A percentile compares a stretch with the other conserved stretches of the same genome.
Evolutionary conservation across 2,888 invertebrate species (phyloP).

Genomic region (Dolomedes plantarius): DNA sequence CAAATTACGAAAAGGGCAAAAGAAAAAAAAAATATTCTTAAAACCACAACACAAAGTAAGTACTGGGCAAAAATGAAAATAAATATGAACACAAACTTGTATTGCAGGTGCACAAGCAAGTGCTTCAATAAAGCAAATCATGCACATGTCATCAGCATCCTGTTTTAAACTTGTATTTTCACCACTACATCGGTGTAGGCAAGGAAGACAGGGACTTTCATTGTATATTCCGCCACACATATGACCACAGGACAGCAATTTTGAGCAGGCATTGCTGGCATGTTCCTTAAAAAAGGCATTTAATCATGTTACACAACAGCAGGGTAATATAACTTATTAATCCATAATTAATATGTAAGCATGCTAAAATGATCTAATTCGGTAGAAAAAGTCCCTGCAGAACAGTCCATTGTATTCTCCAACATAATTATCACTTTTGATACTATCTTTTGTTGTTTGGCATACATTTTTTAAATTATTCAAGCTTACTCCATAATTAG

Average conservation of each 20-base stretch:
- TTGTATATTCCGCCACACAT: slow-evolving; percentile 94
- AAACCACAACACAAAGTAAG: too few species aligned
- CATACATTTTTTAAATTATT: too few species aligned
- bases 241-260: slow-evolving; percentile 91
- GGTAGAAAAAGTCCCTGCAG: not conserved
- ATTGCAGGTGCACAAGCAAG: slow-evolving; percentile 95
- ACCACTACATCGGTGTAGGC: slow-evolving; percentile 87
- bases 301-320: not conserved
- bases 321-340: not conserved
- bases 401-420: too few species aligned
- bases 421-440: too few species aligned
- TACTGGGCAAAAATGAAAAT: not conserved
- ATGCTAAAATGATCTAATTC: not conserved
- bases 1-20: too few species aligned
- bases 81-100: slow-evolving; percentile 80
- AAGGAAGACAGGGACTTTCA: slow-evolving; percentile 90
- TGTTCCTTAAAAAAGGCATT: slow-evolving; percentile 81
- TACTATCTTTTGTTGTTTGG: too few species aligned
- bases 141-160: slow-evolving; percentile 99
- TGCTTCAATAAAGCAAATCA: slow-evolving; percentile 99
- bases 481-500: too few species aligned
- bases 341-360: not conserved
- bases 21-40: too few species aligned
- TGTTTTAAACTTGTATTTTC: slow-evolving; percentile 83
- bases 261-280: slow-evolving; percentile 87